phyloP scores from a whole-genome alignment of 2,113 vertebrate species.

The Onychorhynchus coronatus region DNA sequence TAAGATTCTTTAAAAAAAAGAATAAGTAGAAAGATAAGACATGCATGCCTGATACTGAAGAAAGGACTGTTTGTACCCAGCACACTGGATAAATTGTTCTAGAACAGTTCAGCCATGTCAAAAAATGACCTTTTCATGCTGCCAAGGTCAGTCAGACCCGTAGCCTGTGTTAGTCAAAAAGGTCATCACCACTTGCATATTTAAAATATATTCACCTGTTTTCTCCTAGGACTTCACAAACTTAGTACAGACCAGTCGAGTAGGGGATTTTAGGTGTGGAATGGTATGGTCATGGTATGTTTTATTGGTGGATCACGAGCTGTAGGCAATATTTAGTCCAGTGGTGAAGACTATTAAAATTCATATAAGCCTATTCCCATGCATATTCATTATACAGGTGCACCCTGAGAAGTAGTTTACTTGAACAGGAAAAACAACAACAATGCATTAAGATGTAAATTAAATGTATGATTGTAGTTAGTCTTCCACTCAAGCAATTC shows the following conservation, averaged over 20 bases:
- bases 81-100: constrained; percentile 68
- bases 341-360: neutral
- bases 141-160: constrained; percentile 63
- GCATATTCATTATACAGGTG: constrained; percentile 21
- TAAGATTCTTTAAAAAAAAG: constrained; percentile 58
- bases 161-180: neutral
- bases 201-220: neutral
- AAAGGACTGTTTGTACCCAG: constrained; percentile 73
- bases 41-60: constrained; percentile 63
- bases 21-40: constrained; percentile 69
- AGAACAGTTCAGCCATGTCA: constrained; percentile 72
- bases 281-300: neutral
- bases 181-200: neutral
- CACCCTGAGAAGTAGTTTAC: neutral
- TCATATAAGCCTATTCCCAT: neutral
- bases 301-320: neutral
- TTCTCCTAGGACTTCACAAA: constrained; percentile 1
- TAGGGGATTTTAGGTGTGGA: neutral
- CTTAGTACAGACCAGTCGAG: neutral
- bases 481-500: neutral
- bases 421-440: constrained; percentile 12
- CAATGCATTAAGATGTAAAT: constrained; percentile 27
- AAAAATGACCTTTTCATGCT: constrained; percentile 60
- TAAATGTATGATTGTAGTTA: neutral
- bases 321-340: neutral